Evolutionary conservation across 2,888 invertebrate genomes (phyloP).

Genomic region (Parnassius smintheus): DNA sequence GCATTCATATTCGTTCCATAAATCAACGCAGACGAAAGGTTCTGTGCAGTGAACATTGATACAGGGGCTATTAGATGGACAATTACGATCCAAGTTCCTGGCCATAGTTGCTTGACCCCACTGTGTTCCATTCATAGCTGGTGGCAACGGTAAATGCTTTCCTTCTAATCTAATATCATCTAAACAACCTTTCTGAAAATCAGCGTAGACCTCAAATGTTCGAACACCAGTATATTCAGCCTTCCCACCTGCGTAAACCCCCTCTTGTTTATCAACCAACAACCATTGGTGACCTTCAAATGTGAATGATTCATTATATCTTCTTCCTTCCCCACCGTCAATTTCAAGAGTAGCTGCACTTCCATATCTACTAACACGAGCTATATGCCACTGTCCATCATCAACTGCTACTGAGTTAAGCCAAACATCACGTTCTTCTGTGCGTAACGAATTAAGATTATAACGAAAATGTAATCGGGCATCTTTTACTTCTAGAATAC

Average conservation of each 20-base stretch:
- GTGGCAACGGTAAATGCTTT: slow-evolving; percentile 95
- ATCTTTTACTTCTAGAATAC: slow-evolving; percentile 94
- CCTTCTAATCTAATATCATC: slow-evolving; percentile 92
- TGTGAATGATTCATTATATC: slow-evolving; percentile 95
- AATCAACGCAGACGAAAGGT: slow-evolving; percentile 96
- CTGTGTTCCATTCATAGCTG: slow-evolving; percentile 96
- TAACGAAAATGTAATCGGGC: slow-evolving; percentile 94
- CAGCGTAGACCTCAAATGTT: slow-evolving; percentile 96
- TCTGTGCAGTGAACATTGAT: slow-evolving; percentile 96
- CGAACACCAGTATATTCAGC: slow-evolving; percentile 96
- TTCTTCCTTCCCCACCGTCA: slow-evolving; percentile 96
- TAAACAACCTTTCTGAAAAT: slow-evolving; percentile 93
- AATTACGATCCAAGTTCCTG: slow-evolving; percentile 93
- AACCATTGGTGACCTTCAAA: slow-evolving; percentile 96
- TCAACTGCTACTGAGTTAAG: slow-evolving; percentile 94
- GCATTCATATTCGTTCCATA: slow-evolving; percentile 99
- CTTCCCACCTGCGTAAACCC: slow-evolving; percentile 97
- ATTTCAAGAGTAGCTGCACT: slow-evolving; percentile 95
- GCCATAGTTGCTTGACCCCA: slow-evolving; percentile 98
- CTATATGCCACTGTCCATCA: slow-evolving; percentile 98
- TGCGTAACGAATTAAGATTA: slow-evolving; percentile 94
- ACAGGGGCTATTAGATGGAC: slow-evolving; percentile 97
- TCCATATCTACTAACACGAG: slow-evolving; percentile 94
- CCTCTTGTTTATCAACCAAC: slow-evolving; percentile 95
- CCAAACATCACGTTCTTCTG: slow-evolving; percentile 95